Base-by-base conservation (phyloP, 2,888 invertebrate genomes). In the Xanthia togata region DNA sequence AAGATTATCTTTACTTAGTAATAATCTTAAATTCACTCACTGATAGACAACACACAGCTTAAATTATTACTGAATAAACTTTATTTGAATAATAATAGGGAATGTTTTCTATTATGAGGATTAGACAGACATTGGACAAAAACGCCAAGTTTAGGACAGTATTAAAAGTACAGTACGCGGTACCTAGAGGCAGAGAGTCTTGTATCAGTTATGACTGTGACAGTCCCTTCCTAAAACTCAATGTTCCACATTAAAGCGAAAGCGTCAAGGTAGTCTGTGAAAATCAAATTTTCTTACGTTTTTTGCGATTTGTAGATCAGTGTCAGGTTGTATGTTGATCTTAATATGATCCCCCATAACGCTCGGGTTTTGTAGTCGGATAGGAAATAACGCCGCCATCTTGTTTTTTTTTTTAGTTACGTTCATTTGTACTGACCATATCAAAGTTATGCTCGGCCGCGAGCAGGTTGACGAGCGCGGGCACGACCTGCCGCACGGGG, bases 371-470 rank as follows among this genome's bases (percentile, higher is more conserved):
- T 47, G 31, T 17, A 50, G 50, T 35, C 0, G 5, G 31, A 50
- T 35, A n/a, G 31, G 65, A 50, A 50, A 20, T 50, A 50, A 20
- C 20, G 6, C 47, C 47, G 20, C 20, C 20, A 50, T 50, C 8
- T 23, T 50, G 50, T 23, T 50, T 20, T 20, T 50, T 20, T 31
- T 31, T 31, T 31, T 31, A 31, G 2, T 2, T n/a, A n/a, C n/a
- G n/a, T 2, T n/a, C n/a, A n/a, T n/a, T n/a, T 12, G 26, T 59
- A 59, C 59, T 8, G 2, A 59, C 98, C 97, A 99, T 99, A 95
- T 99, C 99, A 96, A 99, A 99, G 96, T 99, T 99, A 93, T 99
- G 99, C 92, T 99, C 99, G 97, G 99, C 99, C 71, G 99, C 98
- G 38, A 99, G 97, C 77, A 99, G 96, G 90, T 98, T 98, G 83